Evolutionary conservation across 2,888 invertebrate species (phyloP), one percentile per base, ranked within the genome.

Genomic region (Myathropa florea): DNA sequence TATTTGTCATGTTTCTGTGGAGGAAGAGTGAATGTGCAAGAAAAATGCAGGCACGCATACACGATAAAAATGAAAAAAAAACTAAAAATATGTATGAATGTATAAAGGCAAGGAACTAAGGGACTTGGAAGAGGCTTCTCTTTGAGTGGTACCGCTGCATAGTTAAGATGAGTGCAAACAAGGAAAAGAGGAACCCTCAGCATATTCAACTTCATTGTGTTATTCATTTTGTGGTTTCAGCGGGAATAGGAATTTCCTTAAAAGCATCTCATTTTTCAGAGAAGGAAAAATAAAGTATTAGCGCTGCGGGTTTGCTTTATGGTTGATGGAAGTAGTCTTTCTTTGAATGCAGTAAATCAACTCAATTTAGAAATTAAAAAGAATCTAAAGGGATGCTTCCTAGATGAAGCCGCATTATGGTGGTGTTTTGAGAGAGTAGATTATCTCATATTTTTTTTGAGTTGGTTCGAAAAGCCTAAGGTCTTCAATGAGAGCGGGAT

Each of bases 121-220:
- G 1, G 3, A 57, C 39, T 36, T 68, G 39, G 55, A 67, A 57
- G 71, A 60, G 63, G 61, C 63, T 73, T 68, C 68, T 55, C 68
- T 83, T 83, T 82, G 71, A 73, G 36, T n/a, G 55, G 24, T 53
- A 68, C 46, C 46, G 72, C 63, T 73, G 68, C 73, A 79, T 72
- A 63, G 46, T 63, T 53, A 60, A 57, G 36, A 33, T 64, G 36
- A 53, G 46, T 64, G 59, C 63, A 63, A 63, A 64, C 57, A 65
- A 60, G 60, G 39, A 7, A 7, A 55, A 21, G 23, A 0, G 61
- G 18, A 67, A n/a, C 18, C 21, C 30, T 39, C 28, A 65, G 23
- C 39, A 75, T 73, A 55, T 59, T 73, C 61, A 23, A 55, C 73
- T 7, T 60, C 36, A 60, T 60, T 60, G 24, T 60, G 59, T 71